Conservation (phyloP, 2,888 invertebrate species). For the Drosophila lacicola region DNA sequence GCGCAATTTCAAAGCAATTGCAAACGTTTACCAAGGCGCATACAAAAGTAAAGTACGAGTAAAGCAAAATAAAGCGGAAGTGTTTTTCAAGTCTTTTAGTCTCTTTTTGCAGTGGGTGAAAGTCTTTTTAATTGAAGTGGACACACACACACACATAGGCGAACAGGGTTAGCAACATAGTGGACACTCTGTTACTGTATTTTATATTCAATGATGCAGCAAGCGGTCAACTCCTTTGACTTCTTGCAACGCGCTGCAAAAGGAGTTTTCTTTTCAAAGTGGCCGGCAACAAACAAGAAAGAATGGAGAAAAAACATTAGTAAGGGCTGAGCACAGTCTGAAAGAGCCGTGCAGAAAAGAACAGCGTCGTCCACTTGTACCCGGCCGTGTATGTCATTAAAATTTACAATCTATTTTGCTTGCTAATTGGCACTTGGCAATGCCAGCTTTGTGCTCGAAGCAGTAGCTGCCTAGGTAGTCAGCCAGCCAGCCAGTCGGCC, state of each 20-base stretch:
- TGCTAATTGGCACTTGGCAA: conserved; percentile 80
- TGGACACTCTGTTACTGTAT: conserved; percentile 49
- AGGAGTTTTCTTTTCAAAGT: conserved; percentile 49
- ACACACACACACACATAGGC: conserved; percentile 49
- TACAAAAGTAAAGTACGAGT: conserved; percentile 63
- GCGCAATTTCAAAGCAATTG: conserved; percentile 80
- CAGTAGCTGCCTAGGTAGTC: conserved; percentile 15
- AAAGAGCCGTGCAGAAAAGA: conserved; percentile 14
- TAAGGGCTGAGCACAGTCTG: conserved; percentile 30
- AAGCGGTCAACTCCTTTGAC: conserved; percentile 79
- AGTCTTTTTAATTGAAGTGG: conserved; percentile 84
- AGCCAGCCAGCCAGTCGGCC: background rate
- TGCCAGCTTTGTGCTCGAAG: conserved; percentile 43
- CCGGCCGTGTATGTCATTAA: conserved; percentile 73
- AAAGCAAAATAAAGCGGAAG: conserved; percentile 70
- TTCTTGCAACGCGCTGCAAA: conserved; percentile 48
- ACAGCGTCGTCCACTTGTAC: conserved; percentile 31
- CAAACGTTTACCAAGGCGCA: conserved; percentile 73
- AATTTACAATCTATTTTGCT: conserved; percentile 79
- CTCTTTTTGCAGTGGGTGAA: conserved; percentile 70
- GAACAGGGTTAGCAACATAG: conserved; percentile 19
- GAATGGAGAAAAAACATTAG: conserved; percentile 22
- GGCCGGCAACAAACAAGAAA: conserved; percentile 10
- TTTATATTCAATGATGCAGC: conserved; percentile 78
- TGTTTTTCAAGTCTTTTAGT: conserved; percentile 70